Base-by-base conservation (phyloP, 2,888 invertebrate species). In the Cosmia pyralina region DNA sequence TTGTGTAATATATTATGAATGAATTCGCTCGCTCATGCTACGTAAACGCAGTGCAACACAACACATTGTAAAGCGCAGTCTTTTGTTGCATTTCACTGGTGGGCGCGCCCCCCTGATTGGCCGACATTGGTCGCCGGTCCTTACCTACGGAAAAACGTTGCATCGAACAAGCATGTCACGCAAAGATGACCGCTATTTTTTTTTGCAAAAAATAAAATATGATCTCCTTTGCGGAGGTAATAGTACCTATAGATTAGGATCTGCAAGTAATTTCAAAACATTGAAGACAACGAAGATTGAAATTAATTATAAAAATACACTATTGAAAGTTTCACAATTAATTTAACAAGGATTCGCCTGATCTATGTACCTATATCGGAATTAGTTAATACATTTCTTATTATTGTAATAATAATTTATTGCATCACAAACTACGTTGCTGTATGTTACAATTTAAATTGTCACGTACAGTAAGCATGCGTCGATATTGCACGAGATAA, bases 51-150 rank as follows among this genome's bases (percentile, higher is more conserved):
- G 72, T 60, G 10, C 62, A 70, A 48, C 63, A 75, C 6, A 77
- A 77, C 46, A 60, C n/a, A n/a, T n/a, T 77, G 58, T 74, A 69
- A 73, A 69, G 66, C 69, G 74, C 72, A 80, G 84, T 66, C 64
- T 74, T 75, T 86, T 86, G 83, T 86, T n/a, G 84, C 87, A 88
- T 88, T 90, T 89, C 85, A 76, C 84, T 72, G 15, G 90, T 91
- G 90, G 92, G 90, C 88, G 89, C 88, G 89, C 91, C 91, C 85
- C 82, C 85, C 86, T 84, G 74, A 80, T 87, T 84, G 83, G 81
- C 77, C 75, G 76, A 85, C 72, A 69, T 77, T 69, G 67, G 59
- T 70, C 68, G 65, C 69, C 4, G 19, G 50, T 4, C 7, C 34
- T 44, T 41, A 77, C 60, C 75, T 11, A 77, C 75, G 48, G 64